phyloP scores from a whole-genome alignment of 1,140 invertebrate species.

The Eumeta japonica region DNA sequence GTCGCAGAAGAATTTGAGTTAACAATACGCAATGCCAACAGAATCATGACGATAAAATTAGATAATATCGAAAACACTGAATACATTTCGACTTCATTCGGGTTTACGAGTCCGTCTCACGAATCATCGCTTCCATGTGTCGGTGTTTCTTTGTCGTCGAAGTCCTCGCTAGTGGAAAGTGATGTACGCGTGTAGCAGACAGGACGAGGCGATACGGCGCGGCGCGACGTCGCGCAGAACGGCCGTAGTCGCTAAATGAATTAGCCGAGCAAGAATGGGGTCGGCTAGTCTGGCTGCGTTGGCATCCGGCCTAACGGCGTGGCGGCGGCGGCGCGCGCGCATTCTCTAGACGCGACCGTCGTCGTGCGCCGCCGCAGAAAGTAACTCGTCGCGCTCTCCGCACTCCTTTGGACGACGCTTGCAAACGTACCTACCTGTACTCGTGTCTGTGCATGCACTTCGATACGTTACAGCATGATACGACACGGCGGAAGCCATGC shows the following conservation, averaged over 20 bases:
- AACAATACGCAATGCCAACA: too few relatives aligned
- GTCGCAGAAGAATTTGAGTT: too few relatives aligned
- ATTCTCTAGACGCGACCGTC: slow-evolving; percentile 33
- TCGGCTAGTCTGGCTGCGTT: slow-evolving; percentile 51
- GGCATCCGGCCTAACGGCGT: slow-evolving; percentile 53
- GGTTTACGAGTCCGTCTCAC: too few relatives aligned
- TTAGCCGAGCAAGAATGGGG: slow-evolving; percentile 50
- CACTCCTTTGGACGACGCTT: too few relatives aligned
- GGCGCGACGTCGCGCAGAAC: slow-evolving; percentile 5
- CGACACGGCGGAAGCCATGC: not conserved
- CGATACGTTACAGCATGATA: not conserved
- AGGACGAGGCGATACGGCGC: too few relatives aligned
- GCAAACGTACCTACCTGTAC: not conserved
- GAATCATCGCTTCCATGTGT: too few relatives aligned
- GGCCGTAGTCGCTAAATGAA: slow-evolving; percentile 39
- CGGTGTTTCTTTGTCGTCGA: too few relatives aligned
- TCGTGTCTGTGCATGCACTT: not conserved
- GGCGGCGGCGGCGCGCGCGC: slow-evolving; percentile 25
- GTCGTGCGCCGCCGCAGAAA: too few relatives aligned
- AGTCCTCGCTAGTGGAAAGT: slow-evolving; percentile 27
- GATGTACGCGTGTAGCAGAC: slow-evolving; percentile 7
- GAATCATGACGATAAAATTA: too few relatives aligned
- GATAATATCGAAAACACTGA: too few relatives aligned
- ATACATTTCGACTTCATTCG: too few relatives aligned
- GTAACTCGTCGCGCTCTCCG: too few relatives aligned